phyloP scores from a whole-genome alignment of 2,797 vertebrate genomes.

The Dendrocincla fuliginosa region DNA sequence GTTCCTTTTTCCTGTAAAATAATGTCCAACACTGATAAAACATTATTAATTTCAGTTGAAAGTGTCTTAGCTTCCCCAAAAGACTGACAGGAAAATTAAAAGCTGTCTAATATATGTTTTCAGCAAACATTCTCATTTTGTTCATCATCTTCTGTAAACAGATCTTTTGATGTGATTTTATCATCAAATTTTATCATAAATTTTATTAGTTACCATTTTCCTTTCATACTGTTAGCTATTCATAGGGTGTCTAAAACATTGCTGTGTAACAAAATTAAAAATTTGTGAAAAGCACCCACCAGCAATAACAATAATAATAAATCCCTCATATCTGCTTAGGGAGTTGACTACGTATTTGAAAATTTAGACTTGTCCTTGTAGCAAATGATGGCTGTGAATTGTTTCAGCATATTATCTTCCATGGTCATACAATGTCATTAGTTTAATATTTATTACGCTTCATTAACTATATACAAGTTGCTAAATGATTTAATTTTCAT shows the following conservation, averaged over 20 bases:
- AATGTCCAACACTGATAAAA: background rate
- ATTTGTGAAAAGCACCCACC: background rate
- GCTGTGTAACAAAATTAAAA: background rate
- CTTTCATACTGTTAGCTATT: background rate
- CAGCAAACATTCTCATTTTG: background rate
- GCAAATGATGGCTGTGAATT: conserved; percentile 16
- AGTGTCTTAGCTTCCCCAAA: background rate
- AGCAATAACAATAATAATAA: background rate
- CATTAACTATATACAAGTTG: conserved; percentile 51
- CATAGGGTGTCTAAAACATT: background rate
- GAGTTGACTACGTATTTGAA: conserved; percentile 5
- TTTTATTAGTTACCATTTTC: background rate
- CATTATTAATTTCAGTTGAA: conserved; percentile 1
- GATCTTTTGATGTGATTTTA: conserved; percentile 13
- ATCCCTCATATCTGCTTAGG: background rate
- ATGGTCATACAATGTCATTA: conserved; percentile 46
- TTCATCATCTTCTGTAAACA: background rate
- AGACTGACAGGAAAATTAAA: conserved; percentile 5
- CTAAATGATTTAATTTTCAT: conserved; percentile 53
- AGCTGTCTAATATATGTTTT: background rate
- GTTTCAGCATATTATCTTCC: conserved; percentile 25
- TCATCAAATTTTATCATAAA: background rate
- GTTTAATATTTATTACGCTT: conserved; percentile 52
- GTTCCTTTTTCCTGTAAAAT: background rate
- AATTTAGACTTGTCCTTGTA: background rate